phyloP scores from a whole-genome alignment of 2,113 vertebrate genomes.

The Rhinichthys klamathensis region DNA sequence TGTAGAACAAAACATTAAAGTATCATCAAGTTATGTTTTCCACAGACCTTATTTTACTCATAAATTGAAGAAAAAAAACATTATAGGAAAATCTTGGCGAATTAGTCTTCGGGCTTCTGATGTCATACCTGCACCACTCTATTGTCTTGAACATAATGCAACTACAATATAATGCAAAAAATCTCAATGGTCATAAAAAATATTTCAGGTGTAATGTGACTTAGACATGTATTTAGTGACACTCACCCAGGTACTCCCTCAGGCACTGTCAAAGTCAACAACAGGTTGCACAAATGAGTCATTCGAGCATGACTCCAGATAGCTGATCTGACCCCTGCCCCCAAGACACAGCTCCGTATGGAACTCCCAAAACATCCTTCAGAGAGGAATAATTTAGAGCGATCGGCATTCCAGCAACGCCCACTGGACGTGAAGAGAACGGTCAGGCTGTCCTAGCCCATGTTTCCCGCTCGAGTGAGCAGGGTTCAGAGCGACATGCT shows the following conservation, averaged over 20 bases:
- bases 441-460: slow-evolving; percentile 20
- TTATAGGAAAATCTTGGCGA: no score
- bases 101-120: no score
- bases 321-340: slow-evolving; percentile 37
- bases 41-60: no score
- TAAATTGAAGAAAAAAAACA: no score
- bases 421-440: slow-evolving; percentile 29
- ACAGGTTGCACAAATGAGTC: slow-evolving; percentile 30
- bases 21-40: no score
- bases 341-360: slow-evolving; percentile 22
- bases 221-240: background rate
- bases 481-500: slow-evolving; percentile 2
- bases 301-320: slow-evolving; percentile 37
- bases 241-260: slow-evolving; percentile 5
- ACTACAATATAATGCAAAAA: background rate
- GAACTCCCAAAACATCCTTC: slow-evolving; percentile 23
- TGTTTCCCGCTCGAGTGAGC: slow-evolving; percentile 50
- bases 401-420: slow-evolving; percentile 40
- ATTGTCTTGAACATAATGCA: background rate
- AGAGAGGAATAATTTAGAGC: slow-evolving; percentile 49
- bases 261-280: slow-evolving; percentile 18
- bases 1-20: no score
- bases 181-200: background rate
- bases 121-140: no score
- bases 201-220: background rate